Base-by-base conservation (phyloP, 2,888 invertebrate genomes). In the Stictocephala bisonia region DNA sequence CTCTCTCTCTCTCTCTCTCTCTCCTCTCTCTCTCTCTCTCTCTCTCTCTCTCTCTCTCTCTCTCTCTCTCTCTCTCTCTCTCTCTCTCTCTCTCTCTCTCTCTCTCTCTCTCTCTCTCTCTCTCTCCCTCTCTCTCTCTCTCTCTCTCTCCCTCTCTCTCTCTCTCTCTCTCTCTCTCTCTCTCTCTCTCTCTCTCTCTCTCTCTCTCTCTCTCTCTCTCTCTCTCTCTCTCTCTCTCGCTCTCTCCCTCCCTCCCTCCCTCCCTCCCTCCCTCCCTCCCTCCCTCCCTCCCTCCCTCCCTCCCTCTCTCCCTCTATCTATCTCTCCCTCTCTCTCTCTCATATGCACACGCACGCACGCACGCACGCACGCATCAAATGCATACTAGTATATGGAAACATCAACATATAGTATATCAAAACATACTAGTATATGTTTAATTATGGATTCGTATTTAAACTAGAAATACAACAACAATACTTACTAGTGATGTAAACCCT, bases 191-290 rank as follows among this genome's bases (percentile, higher is more conserved):
- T 48, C 48, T 7, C 11, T 22, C 48, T 48, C 6, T 7, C 24
- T 7, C 18, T 22, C 56, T 58, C 27, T 26, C 58, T 26, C 26
- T 58, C n/a, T 24, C 18, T 26, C 58, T n/a, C 58, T 26, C 56
- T 56, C 56, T 56, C 71, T 67, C n/a, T n/a, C n/a, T n/a, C n/a
- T n/a, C n/a, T n/a, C n/a, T n/a, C n/a, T n/a, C n/a, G n/a, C n/a
- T n/a, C 71, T 68, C 70, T 27, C 71, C 44, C 53, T 75, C 73
- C 75, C 71, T 73, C 72, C 75, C 50, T 68, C 64, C 72, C 53
- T 71, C 51, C 68, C 66, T 74, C 75, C 40, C 67, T 74, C 73
- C 72, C 71, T 71, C 60, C 75, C 75, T 75, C 66, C 67, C 73
- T 64, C 58, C 71, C 69, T 68, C 68, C 66, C 69, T 75, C 73